Conservation (phyloP, 1,140 invertebrate species). For the Heterodera carotae region DNA sequence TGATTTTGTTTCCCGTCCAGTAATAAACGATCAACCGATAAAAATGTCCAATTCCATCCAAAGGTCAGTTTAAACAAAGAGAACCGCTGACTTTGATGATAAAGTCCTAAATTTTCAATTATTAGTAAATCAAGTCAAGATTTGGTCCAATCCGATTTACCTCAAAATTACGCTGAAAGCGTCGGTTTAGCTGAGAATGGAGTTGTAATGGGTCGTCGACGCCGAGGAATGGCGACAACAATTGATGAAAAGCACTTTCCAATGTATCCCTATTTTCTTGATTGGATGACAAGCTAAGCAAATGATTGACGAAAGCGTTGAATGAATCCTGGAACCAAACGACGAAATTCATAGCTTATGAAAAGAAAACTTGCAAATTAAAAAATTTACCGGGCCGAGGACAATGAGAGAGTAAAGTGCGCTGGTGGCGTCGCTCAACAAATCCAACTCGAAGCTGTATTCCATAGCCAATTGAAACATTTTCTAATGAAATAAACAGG, state of each 20-base stretch:
- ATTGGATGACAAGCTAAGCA: conserved; percentile 25
- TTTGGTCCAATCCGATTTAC: background rate
- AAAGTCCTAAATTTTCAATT: conserved; percentile 16
- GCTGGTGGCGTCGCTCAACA: conserved; percentile 35
- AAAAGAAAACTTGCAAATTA: background rate
- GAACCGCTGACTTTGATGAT: conserved; percentile 24
- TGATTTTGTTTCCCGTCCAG: background rate
- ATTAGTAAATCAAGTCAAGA: background rate
- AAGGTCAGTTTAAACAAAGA: conserved; percentile 21
- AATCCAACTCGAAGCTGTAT: conserved; percentile 38
- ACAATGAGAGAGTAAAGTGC: conserved; percentile 33
- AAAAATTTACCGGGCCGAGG: conserved; percentile 28
- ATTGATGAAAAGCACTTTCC: conserved; percentile 16
- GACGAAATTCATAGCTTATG: background rate
- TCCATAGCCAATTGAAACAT: conserved; percentile 35
- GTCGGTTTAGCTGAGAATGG: conserved; percentile 10
- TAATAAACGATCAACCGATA: conserved; percentile 5
- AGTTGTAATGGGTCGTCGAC: background rate
- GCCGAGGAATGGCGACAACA: conserved; percentile 2
- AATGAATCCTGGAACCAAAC: conserved; percentile 16
- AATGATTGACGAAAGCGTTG: conserved; percentile 13
- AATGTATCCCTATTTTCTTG: conserved; percentile 9
- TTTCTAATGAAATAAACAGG: conserved; percentile 20
- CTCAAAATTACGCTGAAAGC: conserved; percentile 18
- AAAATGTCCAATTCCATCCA: background rate